Conservation (phyloP, 1,140 invertebrate species). For the Reticulitermes speratus region DNA sequence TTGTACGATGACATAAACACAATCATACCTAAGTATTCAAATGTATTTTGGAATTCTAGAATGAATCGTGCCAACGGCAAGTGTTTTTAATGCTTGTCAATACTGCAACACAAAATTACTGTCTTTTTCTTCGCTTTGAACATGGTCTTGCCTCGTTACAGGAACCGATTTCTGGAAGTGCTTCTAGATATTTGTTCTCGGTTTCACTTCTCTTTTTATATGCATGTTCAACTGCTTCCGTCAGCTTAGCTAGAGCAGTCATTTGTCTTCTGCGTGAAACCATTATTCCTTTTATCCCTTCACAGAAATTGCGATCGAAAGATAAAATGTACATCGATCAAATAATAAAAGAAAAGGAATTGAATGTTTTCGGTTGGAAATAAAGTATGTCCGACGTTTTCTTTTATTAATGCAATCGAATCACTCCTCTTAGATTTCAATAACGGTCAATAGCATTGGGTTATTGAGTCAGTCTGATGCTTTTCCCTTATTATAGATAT, state of each 20-base stretch:
- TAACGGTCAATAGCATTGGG: slow-evolving; percentile 17
- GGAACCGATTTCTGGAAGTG: background rate
- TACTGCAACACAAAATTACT: no score
- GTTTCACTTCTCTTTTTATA: background rate
- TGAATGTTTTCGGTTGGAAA: slow-evolving; percentile 7
- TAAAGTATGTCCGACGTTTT: slow-evolving; percentile 8
- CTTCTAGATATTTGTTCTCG: background rate
- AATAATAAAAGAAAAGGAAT: slow-evolving; percentile 23
- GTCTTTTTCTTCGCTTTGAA: background rate
- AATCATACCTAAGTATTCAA: no score
- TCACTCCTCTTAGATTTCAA: slow-evolving; percentile 23
- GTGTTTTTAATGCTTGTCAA: no score
- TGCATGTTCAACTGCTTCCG: slow-evolving; percentile 3
- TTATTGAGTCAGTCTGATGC: background rate
- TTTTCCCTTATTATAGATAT: background rate
- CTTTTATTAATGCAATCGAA: slow-evolving; percentile 25
- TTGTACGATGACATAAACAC: no score
- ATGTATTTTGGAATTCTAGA: no score
- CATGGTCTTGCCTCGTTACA: background rate
- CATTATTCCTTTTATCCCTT: slow-evolving; percentile 28
- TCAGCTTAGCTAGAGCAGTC: slow-evolving; percentile 14
- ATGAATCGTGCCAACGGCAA: no score
- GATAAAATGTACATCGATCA: slow-evolving; percentile 24
- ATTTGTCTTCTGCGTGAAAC: background rate
- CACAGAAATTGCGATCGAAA: slow-evolving; percentile 29